These are phyloP conservation scores for Alitta virens DNA, from an alignment of 2,888 invertebrate species.

Conservation along the genomic window DNA sequence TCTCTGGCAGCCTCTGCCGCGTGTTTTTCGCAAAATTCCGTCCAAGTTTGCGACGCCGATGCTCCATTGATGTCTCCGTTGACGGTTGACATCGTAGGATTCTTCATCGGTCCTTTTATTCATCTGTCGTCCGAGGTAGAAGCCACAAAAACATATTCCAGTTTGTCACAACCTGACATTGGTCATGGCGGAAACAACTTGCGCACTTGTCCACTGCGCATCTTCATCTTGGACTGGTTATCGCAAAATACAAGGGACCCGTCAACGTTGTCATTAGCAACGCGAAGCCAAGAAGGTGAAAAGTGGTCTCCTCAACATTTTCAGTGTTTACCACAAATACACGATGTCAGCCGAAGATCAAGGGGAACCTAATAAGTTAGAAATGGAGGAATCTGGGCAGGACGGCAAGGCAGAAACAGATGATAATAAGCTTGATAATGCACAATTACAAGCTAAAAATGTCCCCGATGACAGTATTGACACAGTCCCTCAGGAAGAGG, in stretches of 20 bases:
- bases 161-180: too few relatives aligned
- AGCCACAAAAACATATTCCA: not conserved
- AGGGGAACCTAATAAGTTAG: not conserved
- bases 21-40: slow-evolving; percentile 60
- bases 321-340: not conserved
- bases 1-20: slow-evolving; percentile 82
- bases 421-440: too few relatives aligned
- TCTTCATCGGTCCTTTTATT: not conserved
- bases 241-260: too few relatives aligned
- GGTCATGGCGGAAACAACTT: not conserved
- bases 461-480: not conserved
- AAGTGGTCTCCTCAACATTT: too few relatives aligned
- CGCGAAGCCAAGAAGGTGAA: too few relatives aligned
- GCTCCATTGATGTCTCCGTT: slow-evolving; percentile 19
- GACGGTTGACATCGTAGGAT: slow-evolving; percentile 9
- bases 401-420: too few relatives aligned
- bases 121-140: not conserved
- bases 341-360: not conserved
- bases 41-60: slow-evolving; percentile 26
- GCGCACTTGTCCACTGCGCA: not conserved
- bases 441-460: not conserved
- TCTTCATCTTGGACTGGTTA: too few relatives aligned
- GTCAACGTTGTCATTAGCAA: too few relatives aligned
- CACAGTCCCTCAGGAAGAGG: slow-evolving; percentile 1
- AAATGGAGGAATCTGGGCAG: not conserved